Evolutionary conservation across 1,140 invertebrate species (phyloP), one percentile per base, ranked within the genome.

Genomic region (Ylistrum balloti): DNA sequence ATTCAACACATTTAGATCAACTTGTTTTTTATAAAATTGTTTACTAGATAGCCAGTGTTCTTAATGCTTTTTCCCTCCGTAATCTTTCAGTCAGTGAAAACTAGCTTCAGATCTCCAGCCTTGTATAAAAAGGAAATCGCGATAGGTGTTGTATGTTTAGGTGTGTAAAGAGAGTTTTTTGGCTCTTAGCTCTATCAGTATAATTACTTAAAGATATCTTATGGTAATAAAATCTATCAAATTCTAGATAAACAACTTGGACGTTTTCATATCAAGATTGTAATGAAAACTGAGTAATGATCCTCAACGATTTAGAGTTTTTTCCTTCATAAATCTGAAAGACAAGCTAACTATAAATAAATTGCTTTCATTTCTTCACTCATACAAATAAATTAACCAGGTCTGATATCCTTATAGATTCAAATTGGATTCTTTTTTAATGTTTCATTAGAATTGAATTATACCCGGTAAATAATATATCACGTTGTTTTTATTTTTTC

Each of bases 141-240:
- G 35, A 38, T 38, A 38, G 35, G 35, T 38, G 35, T 38, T 38
- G n/a, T n/a, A n/a, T n/a, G n/a, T n/a, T n/a, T n/a, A n/a, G n/a
- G n/a, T n/a, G n/a, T n/a, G 11, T 48, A 48, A 48, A 17, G 45
- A 48, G 11, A 48, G 45, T 10, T 2, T 48, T 48, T 38, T 48
- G 1, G 15, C 45, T 20, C 15, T 48, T n/a, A 74, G 11, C 5
- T 74, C 22, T 74, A 74, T 74, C 56, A n/a, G 22, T 7, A 74
- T 74, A 74, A 74, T 74, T 28, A 74, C 56, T 74, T 74, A 28
- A 9, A 28, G 56, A 74, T 74, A 74, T 28, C 56, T 74, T n/a
- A n/a, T 74, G 17, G 56, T 28, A 74, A 74, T 74, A 74, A 74
- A 74, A 74, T n/a, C 56, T 74, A 74, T 74, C 56, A 74, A 74